Base-by-base conservation (phyloP, 2,888 invertebrate genomes). In the Exocentrus adspersus region DNA sequence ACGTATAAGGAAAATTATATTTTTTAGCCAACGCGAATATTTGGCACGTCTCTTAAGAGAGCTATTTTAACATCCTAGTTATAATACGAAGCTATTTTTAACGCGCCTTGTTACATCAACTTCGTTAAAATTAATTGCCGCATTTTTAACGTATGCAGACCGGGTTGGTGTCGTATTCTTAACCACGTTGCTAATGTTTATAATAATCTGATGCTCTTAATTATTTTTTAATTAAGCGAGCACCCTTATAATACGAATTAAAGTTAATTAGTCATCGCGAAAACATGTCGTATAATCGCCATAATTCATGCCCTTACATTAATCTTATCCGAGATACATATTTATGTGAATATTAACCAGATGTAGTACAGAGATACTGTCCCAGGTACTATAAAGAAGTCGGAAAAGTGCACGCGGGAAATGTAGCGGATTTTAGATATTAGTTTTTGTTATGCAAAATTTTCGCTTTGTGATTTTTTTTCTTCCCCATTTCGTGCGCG, bases 121-220 rank as follows among this genome's bases (percentile, higher is more conserved):
- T 64, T 66, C 60, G 60, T 69, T 64, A 66, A 66, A 64, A 64
- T 67, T 69, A 69, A 69, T 69, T 69, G 56, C 50, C 46, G 43
- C 60, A 32, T 60, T 64, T 64, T 64, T 57, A 46, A 57, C 46
- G 57, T 46, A 57, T 57, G 57, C 46, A 45, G 32, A 30, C 20
- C 21, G 57, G 46, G 57, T 46, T 45, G 45, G 32, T 46, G 30
- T 46, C 57, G 57, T 43, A 28, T 46, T 46, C 52, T 59, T 28
- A 45, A 59, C 59, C 64, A 66, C 50, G 58, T 66, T 66, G 64
- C 64, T 64, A 69, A 69, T 69, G 68, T 62, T 58, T 50, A 30
- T 62, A 63, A 60, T 69, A 69, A 69, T 67, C 67, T 62, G 67
- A 69, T 69, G 67, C 41, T 62, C 65, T 62, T 69, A 66, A 69